phyloP scores from a whole-genome alignment of 2,797 vertebrate species.

The Chloroceryle amazona region DNA sequence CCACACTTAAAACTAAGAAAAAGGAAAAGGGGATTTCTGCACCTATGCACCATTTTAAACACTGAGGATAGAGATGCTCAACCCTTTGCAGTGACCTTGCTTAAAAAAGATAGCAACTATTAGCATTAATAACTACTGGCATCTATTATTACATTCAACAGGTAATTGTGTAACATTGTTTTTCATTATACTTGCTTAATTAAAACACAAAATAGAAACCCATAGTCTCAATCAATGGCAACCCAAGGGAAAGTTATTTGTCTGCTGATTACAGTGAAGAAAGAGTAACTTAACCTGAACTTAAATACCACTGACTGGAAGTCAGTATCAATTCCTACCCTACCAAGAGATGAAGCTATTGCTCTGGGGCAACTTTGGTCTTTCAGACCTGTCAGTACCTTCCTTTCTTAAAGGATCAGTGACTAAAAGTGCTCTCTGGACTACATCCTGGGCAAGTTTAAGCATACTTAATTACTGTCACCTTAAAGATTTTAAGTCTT shows the following conservation, averaged over 20 bases:
- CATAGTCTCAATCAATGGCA: background rate
- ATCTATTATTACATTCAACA: background rate
- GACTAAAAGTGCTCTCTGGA: background rate
- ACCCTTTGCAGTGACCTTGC: background rate
- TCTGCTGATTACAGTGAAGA: background rate
- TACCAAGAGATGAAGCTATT: background rate
- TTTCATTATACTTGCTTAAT: no score
- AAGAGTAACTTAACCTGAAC: background rate
- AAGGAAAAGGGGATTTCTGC: background rate
- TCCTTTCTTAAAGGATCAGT: background rate
- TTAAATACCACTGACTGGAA: background rate
- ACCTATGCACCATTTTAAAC: background rate
- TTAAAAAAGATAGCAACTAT: background rate
- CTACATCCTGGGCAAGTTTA: background rate
- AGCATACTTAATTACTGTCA: background rate
- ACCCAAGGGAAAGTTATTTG: background rate
- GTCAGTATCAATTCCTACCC: background rate
- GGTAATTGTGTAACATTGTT: background rate
- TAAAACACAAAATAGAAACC: background rate
- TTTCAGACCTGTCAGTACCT: background rate
- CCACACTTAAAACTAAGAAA: background rate
- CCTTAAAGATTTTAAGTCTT: background rate
- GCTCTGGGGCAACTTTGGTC: background rate
- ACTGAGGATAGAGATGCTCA: rapidly evolving
- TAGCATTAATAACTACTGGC: background rate